Evolutionary conservation across 2,888 invertebrate genomes (phyloP).

Genomic region (Ennomos fuscantarius): DNA sequence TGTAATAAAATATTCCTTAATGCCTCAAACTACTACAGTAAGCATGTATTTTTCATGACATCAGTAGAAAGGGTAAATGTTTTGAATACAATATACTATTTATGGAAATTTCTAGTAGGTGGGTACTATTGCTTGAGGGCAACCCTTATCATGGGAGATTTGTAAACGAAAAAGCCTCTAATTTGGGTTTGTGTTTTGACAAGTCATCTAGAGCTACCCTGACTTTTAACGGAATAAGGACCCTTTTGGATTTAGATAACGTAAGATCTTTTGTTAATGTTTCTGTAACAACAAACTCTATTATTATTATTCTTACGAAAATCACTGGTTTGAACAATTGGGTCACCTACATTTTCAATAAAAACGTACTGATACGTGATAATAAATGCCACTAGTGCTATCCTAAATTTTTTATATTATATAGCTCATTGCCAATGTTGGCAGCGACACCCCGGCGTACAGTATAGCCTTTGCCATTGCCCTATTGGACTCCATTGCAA

Average conservation of each 20-base stretch:
- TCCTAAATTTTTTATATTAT: too few species aligned
- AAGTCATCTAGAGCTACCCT: slow-evolving; percentile 62
- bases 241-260: slow-evolving; percentile 39
- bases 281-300: not conserved
- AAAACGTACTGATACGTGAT: too few species aligned
- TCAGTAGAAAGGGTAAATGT: slow-evolving; percentile 48
- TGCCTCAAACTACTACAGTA: slow-evolving; percentile 30
- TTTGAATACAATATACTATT: slow-evolving; percentile 38
- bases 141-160: slow-evolving; percentile 78
- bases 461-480: too few species aligned
- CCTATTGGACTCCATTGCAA: too few species aligned
- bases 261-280: slow-evolving; percentile 30
- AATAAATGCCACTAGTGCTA: too few species aligned
- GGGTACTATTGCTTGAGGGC: slow-evolving; percentile 54
- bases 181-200: slow-evolving; percentile 73
- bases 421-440: too few species aligned
- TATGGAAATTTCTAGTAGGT: slow-evolving; percentile 53
- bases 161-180: slow-evolving; percentile 74
- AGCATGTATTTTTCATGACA: slow-evolving; percentile 52
- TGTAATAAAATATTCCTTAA: slow-evolving; percentile 26
- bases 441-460: too few species aligned
- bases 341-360: too few species aligned
- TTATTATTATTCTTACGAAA: too few species aligned
- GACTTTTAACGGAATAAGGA: slow-evolving; percentile 46
- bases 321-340: slow-evolving; percentile 35